phyloP scores from a whole-genome alignment of 2,797 vertebrate genomes.

The Takifugu rubripes region DNA sequence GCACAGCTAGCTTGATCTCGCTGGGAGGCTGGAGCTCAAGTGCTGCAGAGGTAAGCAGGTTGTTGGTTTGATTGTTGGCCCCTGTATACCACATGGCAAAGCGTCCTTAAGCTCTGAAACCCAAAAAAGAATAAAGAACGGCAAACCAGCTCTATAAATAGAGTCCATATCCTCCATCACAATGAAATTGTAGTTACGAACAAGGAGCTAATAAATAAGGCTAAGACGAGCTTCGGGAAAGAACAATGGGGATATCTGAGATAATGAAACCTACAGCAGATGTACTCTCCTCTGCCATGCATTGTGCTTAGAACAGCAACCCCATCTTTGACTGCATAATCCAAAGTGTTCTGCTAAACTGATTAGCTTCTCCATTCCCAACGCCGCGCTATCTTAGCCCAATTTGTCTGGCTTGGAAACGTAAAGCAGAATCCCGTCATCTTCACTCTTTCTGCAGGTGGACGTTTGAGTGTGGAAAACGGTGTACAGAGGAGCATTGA shows the following conservation, averaged over 20 bases:
- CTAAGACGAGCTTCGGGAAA: constrained; percentile 45
- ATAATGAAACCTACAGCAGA: constrained; percentile 52
- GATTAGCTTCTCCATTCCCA: constrained; percentile 56
- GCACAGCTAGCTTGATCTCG: constrained; percentile 8
- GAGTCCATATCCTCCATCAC: constrained; percentile 19
- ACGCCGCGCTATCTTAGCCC: constrained; percentile 58
- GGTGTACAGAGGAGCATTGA: constrained; percentile 60
- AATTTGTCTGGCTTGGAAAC: constrained; percentile 61
- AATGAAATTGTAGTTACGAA: constrained; percentile 63
- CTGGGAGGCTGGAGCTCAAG: not conserved
- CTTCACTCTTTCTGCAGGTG: constrained; percentile 47
- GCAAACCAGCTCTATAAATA: not conserved
- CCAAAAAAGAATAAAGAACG: not conserved
- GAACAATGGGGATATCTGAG: constrained; percentile 39
- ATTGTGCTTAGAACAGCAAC: constrained; percentile 50
- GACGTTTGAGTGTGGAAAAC: constrained; percentile 51
- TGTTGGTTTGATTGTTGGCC: no score
- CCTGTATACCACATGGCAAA: no score
- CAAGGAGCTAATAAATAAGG: constrained; percentile 52
- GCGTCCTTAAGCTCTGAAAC: no score
- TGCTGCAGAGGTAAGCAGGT: no score
- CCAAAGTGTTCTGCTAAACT: constrained; percentile 57
- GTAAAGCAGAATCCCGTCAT: constrained; percentile 47
- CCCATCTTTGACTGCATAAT: constrained; percentile 56
- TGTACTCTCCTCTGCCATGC: constrained; percentile 40